Evolutionary conservation across 92 coral and sea anemone species (phyloP), one percentile per base, ranked within the genome.

Genomic region (Actinernus sp.): DNA sequence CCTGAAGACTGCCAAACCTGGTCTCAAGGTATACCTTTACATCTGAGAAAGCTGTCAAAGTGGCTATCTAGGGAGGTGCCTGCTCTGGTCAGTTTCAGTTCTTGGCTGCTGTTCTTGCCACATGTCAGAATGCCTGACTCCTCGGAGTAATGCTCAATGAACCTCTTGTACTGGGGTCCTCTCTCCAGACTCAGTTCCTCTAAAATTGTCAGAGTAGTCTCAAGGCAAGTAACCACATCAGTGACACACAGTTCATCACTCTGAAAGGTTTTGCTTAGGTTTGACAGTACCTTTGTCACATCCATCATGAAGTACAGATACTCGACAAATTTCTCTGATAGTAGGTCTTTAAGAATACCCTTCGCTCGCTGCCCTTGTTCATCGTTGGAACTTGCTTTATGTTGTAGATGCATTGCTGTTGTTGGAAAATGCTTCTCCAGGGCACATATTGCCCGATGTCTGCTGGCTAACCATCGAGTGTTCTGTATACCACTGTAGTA

Each of bases 221-320:
- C 71, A 31, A 73, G 71, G 26, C 21, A 17, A 14, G 38, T 51
- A 47, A 73, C 24, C 2, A 73, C 33, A 34, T 73, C 71, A 2
- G 80, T 73, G 34, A 60, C 40, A 23, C 80, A 73, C 26, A 73
- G 23, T 31, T 73, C 54, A 24, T 73, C 62, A 17, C 60, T 18
- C 25, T 72, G 80, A 46, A 73, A 72, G 7, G 79, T 44, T 39
- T 59, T 72, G 48, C 79, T 60, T 28, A 60, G 26, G 59, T 72
- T 61, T 48, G 79, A 72, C 54, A 72, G 38, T 25, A 60, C 58
- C 36, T 73, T 73, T 61, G 39, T 73, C 14, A 73, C 59, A 39
- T 73, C 55, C 16, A 73, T 29, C 80, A 73, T 13, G 46, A 73
- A 73, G 71, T 73, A 73, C 45, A 50, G 44, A 43, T 27, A 38